phyloP scores from a whole-genome alignment of 2,797 vertebrate genomes.

The Choloepus didactylus region DNA sequence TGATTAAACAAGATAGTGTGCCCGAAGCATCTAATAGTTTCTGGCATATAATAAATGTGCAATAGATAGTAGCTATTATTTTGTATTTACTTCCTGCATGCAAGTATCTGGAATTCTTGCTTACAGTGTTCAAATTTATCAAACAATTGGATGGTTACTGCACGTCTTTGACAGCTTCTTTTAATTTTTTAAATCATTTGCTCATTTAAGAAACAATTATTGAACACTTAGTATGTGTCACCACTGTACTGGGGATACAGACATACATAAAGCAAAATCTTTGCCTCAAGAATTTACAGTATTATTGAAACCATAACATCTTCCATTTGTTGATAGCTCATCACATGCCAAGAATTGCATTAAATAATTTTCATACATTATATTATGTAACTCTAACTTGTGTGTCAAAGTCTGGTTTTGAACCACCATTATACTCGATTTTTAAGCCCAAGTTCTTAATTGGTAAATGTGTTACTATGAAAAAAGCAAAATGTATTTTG shows the following conservation, averaged over 20 bases:
- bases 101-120: background rate
- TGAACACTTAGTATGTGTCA: background rate
- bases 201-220: background rate
- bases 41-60: background rate
- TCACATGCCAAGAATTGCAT: background rate
- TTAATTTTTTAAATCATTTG: background rate
- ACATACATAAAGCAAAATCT: background rate
- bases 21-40: background rate
- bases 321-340: background rate
- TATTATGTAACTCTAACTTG: background rate
- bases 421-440: background rate
- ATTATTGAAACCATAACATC: background rate
- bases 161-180: background rate
- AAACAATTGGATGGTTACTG: background rate
- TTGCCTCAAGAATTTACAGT: background rate
- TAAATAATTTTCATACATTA: background rate
- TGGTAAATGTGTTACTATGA: background rate
- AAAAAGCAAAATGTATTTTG: constrained; percentile 6
- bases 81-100: background rate
- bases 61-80: background rate
- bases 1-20: background rate
- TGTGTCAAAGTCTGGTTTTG: background rate
- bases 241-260: background rate
- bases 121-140: background rate
- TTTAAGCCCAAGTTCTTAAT: background rate